Evolutionary conservation across 2,797 vertebrate species (phyloP).

Genomic region (Threskiornis aethiopicus): DNA sequence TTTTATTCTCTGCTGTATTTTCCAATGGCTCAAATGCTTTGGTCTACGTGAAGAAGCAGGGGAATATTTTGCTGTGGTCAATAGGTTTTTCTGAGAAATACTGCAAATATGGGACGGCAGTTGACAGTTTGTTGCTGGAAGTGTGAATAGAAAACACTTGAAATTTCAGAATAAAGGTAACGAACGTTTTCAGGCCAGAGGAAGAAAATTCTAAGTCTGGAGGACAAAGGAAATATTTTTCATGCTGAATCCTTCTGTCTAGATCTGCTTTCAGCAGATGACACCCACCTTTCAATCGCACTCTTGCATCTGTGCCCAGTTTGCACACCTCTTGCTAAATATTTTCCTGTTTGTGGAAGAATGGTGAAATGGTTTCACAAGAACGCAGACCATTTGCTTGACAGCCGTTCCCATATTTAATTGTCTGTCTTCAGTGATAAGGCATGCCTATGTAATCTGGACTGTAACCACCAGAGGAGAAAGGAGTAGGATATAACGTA

Average conservation of each 20-base stretch:
- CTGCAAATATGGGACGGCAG: not conserved
- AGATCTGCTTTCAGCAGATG: conserved; percentile 1
- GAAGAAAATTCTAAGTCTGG: not conserved
- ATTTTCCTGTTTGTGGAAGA: conserved; percentile 62
- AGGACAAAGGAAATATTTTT: not conserved
- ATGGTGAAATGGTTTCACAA: conserved; percentile 70
- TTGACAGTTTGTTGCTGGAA: not conserved
- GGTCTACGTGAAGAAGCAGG: not conserved
- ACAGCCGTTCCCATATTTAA: conserved; percentile 10
- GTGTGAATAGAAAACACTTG: not conserved
- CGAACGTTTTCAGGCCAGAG: not conserved
- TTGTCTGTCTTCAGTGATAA: conserved; percentile 51
- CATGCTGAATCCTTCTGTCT: not conserved
- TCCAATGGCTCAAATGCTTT: not conserved
- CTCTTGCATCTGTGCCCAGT: not conserved
- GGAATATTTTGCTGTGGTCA: conserved; percentile 9
- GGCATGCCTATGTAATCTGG: not conserved
- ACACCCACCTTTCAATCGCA: not conserved
- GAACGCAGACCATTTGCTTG: not conserved
- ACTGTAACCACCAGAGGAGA: not conserved
- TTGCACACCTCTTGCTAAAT: conserved; percentile 66
- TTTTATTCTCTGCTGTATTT: conserved; percentile 4
- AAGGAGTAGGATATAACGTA: not conserved
- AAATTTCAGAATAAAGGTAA: not conserved
- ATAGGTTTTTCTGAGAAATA: not conserved